These are phyloP conservation scores for Microtus richardsoni DNA, from an alignment of 2,113 vertebrate species.

Conservation along the genomic window DNA sequence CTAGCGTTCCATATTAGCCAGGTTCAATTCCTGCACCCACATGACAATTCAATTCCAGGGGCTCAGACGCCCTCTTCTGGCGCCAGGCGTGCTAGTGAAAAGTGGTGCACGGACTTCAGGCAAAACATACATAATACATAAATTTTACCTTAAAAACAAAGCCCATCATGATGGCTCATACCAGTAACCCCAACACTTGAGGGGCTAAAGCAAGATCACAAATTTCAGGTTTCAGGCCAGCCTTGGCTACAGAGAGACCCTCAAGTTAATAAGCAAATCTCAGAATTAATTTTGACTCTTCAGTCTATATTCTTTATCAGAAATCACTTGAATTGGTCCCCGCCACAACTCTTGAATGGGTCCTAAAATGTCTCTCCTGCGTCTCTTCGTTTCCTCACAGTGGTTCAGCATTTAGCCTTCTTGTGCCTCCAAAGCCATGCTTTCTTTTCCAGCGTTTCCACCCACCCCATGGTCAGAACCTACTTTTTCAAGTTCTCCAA, in stretches of 20 bases:
- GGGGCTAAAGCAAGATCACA: neutral
- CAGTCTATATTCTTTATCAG: neutral
- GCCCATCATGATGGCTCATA: too few relatives aligned
- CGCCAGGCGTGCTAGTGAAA: neutral
- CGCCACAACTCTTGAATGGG: neutral
- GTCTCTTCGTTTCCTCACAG: neutral
- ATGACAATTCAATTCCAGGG: neutral
- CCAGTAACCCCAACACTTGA: neutral
- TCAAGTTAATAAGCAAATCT: neutral
- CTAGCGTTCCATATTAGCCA: neutral
- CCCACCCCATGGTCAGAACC: neutral
- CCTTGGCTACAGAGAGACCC: neutral
- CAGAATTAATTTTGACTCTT: neutral
- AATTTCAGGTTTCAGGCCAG: neutral
- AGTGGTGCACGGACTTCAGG: neutral
- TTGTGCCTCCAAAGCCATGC: neutral
- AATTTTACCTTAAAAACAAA: neutral
- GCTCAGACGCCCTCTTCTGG: neutral
- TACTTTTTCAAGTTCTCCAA: neutral
- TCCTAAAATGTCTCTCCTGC: neutral
- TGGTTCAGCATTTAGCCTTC: neutral
- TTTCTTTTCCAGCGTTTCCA: neutral
- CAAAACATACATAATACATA: too few relatives aligned
- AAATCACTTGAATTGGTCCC: neutral
- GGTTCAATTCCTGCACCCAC: neutral